Evolutionary conservation across 2,113 vertebrate species (phyloP).

Genomic region (Zingel zingel): DNA sequence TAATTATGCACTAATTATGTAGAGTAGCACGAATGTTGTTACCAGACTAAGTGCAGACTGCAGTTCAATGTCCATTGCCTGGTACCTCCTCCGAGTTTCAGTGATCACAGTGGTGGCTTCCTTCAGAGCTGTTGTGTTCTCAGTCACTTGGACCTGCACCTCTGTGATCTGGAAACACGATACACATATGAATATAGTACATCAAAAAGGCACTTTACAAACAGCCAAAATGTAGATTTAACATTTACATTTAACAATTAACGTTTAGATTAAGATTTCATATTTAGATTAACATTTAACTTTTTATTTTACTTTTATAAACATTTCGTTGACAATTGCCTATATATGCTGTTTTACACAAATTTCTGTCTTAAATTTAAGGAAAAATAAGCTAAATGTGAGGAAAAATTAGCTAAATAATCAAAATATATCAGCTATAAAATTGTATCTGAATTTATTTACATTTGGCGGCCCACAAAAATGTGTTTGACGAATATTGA

Average conservation of each 20-base stretch:
- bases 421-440: no score
- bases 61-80: slow-evolving; percentile 90
- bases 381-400: no score
- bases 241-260: no score
- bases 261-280: no score
- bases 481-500: not conserved
- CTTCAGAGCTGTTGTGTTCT: slow-evolving; percentile 85
- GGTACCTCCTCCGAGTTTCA: slow-evolving; percentile 83
- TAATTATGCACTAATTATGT: not conserved
- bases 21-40: slow-evolving; percentile 22
- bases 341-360: no score
- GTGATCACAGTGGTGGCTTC: slow-evolving; percentile 81
- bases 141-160: slow-evolving; percentile 81
- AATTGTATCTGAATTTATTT: no score
- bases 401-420: no score
- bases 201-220: not conserved
- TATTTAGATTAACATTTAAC: no score
- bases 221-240: not conserved
- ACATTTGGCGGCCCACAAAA: no score
- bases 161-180: slow-evolving; percentile 83
- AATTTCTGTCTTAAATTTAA: no score
- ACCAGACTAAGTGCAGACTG: slow-evolving; percentile 90
- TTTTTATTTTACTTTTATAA: no score
- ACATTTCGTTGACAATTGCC: no score
- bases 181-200: not conserved